Base-by-base conservation (phyloP, 1,140 invertebrate species). In the Rhagoletis pomonella region DNA sequence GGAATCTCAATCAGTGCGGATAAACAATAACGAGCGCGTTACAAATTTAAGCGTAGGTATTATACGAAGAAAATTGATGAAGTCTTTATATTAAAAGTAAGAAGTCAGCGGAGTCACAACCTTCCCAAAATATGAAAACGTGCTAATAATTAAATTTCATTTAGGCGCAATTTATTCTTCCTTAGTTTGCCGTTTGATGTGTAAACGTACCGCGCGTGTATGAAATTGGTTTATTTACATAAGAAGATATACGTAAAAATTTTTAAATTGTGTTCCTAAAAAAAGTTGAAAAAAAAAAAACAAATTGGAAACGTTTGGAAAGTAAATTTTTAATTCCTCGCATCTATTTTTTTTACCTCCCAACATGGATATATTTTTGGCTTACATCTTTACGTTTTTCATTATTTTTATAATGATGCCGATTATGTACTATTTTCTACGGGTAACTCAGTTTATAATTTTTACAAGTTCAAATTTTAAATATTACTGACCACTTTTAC, bases 331-430 rank as follows among this genome's bases (percentile, higher is more conserved):
- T 42, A 69, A 69, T 44, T 44, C 42, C 42, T 4, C 67, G 3
- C 10, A 14, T 42, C 85, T 19, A 64, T 29, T 29, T 29, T 29
- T 29, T 29, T 29, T 29, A 87, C 47, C 39, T 50, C 29, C 29
- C 55, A 55, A 87, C 59, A 69, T 90, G 90, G 89, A 90, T 89
- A 86, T 88, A 19, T 89, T 90, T 73, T 69, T 88, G 55, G 14
- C 89, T 59, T 90, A 90, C 85, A 89, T 90, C 73, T 86, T 88
- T 14, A 12, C 84, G 9, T 90, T 90, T 77, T 90, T 89, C 10
- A 7, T 90, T 12, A 62, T 90, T 10, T 90, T 90, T 87, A 81
- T 90, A 14, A 64, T 90, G 7, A 89, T 90, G 89, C 90, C 90
- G 65, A 86, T 90, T 44, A 86, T 89, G 7, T 90, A 90, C 60